Evolutionary conservation across 2,113 vertebrate species (phyloP), one percentile per base, ranked within the genome.

Genomic region (Trematomus loennbergii): DNA sequence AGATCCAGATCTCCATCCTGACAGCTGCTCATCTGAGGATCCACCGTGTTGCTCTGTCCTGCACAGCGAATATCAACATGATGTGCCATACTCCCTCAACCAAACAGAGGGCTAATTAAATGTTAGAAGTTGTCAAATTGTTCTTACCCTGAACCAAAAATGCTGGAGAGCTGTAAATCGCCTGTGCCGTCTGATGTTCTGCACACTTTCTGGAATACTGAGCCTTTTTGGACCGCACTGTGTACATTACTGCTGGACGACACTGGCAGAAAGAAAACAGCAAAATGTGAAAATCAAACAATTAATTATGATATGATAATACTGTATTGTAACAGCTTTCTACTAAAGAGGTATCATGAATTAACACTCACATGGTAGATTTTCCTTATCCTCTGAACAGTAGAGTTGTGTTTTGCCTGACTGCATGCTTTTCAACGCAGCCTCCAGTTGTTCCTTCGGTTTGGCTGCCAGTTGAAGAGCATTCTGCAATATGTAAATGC

Each of bases 401-500:
- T 95, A 79, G 2, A 94, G 79, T 3, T 91, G 93, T 18, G 63
- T 86, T 93, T 95, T 97, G 58, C 95, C 95, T 4, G 89, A 70
- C 58, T 94, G 92, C 50, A 99, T 91, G 77, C 96, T 97, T 20
- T 87, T 93, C 57, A 98, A 75, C 33, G 96, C 96, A 67, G 93
- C 86, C 88, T 97, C 95, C 60, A 99, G 82, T 89, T 95, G 90
- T 83, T 96, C 96, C 25, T 90, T 82, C 15, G 98, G 98, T 76
- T 96, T 93, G 49, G 97, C 97, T 57, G 94, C 95, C 49, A 93
- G 91, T 77, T 97, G 96, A 77, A 96, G 55, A 72, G 97, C 98
- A 92, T 96, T 96, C 68, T 96, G 96, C 85, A 99, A 95, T 78
- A 99, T 96, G 57, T 93, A 94, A 85, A 96, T 94, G 70, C 93